Base-by-base conservation (phyloP, 2,888 invertebrate genomes). In the Cheilosia urbana region DNA sequence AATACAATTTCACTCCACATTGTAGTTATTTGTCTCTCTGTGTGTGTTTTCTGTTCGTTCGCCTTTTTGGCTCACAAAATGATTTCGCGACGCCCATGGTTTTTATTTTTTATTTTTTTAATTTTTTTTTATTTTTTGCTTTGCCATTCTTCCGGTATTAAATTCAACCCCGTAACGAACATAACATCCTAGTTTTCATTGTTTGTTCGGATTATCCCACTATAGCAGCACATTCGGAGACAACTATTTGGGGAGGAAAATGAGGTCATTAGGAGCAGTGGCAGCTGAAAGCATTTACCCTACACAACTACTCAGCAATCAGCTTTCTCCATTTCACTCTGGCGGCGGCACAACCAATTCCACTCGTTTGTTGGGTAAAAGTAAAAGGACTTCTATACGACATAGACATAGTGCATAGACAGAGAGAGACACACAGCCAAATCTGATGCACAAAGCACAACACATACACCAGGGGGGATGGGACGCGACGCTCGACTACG, bases 221-320 rank as follows among this genome's bases (percentile, higher is more conserved):
- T 47, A 75, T 21, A 30, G 30, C 30, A 9, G 80, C 68, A 75
- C 75, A 75, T 69, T 80, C 53, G 73, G 75, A 80, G 80, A 75
- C 84, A 80, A 75, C 75, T 63, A 79, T 84, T 83, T 71, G 34
- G 63, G 53, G 65, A 69, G 24, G 69, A 80, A 84, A 84, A 84
- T 71, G 84, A 80, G 84, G 84, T 84, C 84, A 84, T 84, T 80
- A 84, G 84, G 80, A 80, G 84, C 80, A 80, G 75, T 68, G 65
- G 58, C 84, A 75, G 80, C 75, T 75, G 80, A 80, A 80, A 84
- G 84, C 80, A 65, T 75, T 84, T 75, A 80, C 84, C 80, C 80
- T 80, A 80, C 75, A 80, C 75, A 80, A 80, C 68, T 60, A 55
- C 53, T 42, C 65, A 75, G 69, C 84, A 84, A 84, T 84, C 80